Evolutionary conservation across 2,113 vertebrate genomes (phyloP), one percentile per base, ranked within the genome.

Genomic region (Australoheros scitulus): DNA sequence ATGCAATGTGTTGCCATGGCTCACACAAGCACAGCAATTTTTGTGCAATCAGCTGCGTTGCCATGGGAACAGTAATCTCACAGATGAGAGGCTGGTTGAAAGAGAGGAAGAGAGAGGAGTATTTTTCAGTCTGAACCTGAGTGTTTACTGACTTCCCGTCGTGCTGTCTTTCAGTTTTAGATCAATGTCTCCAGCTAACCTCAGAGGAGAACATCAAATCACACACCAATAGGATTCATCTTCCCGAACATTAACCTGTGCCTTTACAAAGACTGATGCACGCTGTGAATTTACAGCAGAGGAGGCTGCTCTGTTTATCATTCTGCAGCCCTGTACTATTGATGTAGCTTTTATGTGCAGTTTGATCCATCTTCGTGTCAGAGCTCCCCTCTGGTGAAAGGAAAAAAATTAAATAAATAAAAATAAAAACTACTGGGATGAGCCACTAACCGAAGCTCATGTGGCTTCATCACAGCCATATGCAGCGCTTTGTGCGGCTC

Each of bases 31-130:
- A 93, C 88, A 95, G 94, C 84, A 92, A 94, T 93, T 92, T 95
- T 91, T 91, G 90, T 92, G 93, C 95, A 94, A 95, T 95, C 94
- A 93, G 91, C 91, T 92, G 91, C 7, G 95, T 96, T 96, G 90
- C 94, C 89, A 96, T 96, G 92, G 94, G 93, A 95, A 96, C 95
- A 92, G 91, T 95, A 92, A 92, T 95, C 94, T 95, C 91, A 89
- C 91, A 80, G 81, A 29, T 75, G 81, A 93, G 84, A 87, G 89
- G 82, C 84, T 85, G 83, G 82, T 81, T 89, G 75, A 92, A 80
- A 87, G 52, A 76, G 87, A 91, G 79, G 80, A 59, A 82, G 68
- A 56, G 24, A 90, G 32, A 74, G 24, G 63, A 85, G 64, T 64
- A 61, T 91, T 80, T 90, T 82, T 92, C 76, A 52, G 72, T 90